phyloP scores from a whole-genome alignment of 2,113 vertebrate species.

The Bos taurus region ARS-UCD2.0 NC_037349.1:13125501-13126000 shows the following conservation, averaged over 20 bases:
- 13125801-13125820: background rate
- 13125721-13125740: background rate
- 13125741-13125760: background rate
- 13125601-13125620: background rate
- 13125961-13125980: too few relatives aligned
- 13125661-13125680: background rate
- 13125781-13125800: background rate
- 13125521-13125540: background rate
- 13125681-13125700: background rate
- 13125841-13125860: too few relatives aligned
- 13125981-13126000: too few relatives aligned
- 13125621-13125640: background rate
- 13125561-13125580: background rate
- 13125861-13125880: too few relatives aligned
- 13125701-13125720: background rate
- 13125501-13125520: background rate
- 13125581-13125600: background rate
- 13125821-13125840: too few relatives aligned
- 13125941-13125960: too few relatives aligned
- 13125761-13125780: background rate
- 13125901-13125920: too few relatives aligned
- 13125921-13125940: too few relatives aligned
- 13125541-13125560: background rate
- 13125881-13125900: too few relatives aligned
- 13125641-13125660: background rate